Evolutionary conservation across 2,797 vertebrate genomes (phyloP), one percentile per base, ranked within the genome.

Genomic region (Alcedo quadribrachys): DNA sequence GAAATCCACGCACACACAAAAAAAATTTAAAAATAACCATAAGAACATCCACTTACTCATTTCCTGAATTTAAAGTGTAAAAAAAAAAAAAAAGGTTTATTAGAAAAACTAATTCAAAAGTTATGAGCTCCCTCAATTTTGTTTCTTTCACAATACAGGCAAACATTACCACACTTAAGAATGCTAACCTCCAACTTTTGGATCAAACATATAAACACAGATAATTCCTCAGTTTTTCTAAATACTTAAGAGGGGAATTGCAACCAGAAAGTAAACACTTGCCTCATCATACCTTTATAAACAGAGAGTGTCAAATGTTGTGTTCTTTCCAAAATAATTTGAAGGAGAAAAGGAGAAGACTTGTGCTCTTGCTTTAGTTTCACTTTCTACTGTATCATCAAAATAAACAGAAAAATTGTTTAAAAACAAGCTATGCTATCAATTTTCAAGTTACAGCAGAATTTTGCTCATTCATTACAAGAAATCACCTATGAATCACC

Each of bases 91-190:
- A 33, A 33, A 33, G 32, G 32, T 69, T 74, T 81, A 73, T 75
- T 73, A 85, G 37, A 65, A 95, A 87, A 90, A 80, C 18, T 57
- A 80, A 78, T 37, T 35, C 30, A 69, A 74, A 92, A 83, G 14
- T 69, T 85, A 93, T 19, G 20, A 85, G 35, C 4, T 60, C 33
- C 88, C 48, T 35, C 35, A 24, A 6, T 79, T 93, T 86, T 88
- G 20, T 61, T 90, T 85, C 33, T 61, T 79, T 40, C 42, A 45
- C 27, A 28, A 83, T 32, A 30, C 42, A 88, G 60, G 45, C 19
- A 76, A 83, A 15, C 22, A 66, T 27, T 35, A 62, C 16, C 50
- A 50, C n/a, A 70, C 33, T 62, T 61, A 8, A 88, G 32, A 61
- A 6, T 20, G 20, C 22, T 68, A 37, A 78, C n/a, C 35, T 58